Conservation (phyloP, 2,113 vertebrate genomes). For the Cyprinus carpio region DNA sequence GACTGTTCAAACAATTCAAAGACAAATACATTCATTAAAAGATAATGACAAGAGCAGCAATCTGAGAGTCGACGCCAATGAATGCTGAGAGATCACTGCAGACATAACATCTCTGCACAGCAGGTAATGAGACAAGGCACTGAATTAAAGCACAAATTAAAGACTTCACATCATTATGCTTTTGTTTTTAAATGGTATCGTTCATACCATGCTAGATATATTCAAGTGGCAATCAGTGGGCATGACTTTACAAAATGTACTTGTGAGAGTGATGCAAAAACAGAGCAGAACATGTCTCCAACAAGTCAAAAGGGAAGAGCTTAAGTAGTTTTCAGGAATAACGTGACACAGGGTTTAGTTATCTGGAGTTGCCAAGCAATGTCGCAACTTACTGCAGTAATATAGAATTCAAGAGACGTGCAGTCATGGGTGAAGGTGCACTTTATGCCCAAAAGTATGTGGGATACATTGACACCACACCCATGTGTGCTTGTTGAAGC, state of each 20-base stretch:
- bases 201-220: not conserved
- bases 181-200: no score
- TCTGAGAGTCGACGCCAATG: not conserved
- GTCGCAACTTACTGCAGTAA: not conserved
- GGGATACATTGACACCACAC: constrained; percentile 6
- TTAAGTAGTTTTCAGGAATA: not conserved
- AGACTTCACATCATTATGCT: not conserved
- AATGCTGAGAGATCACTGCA: not conserved
- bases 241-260: not conserved
- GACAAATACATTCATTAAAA: not conserved
- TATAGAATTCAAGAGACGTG: not conserved
- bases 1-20: not conserved
- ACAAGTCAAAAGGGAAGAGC: not conserved
- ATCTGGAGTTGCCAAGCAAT: not conserved
- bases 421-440: not conserved
- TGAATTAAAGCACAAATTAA: not conserved
- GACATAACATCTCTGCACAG: not conserved
- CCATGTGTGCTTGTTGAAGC: constrained; percentile 6
- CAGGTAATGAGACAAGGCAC: not conserved
- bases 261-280: not conserved
- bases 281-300: not conserved
- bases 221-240: not conserved
- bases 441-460: not conserved
- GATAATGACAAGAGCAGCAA: not conserved
- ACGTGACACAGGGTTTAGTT: not conserved